Evolutionary conservation across 2,888 invertebrate genomes (phyloP).

Genomic region (Drosophila nr. perissopoda): DNA sequence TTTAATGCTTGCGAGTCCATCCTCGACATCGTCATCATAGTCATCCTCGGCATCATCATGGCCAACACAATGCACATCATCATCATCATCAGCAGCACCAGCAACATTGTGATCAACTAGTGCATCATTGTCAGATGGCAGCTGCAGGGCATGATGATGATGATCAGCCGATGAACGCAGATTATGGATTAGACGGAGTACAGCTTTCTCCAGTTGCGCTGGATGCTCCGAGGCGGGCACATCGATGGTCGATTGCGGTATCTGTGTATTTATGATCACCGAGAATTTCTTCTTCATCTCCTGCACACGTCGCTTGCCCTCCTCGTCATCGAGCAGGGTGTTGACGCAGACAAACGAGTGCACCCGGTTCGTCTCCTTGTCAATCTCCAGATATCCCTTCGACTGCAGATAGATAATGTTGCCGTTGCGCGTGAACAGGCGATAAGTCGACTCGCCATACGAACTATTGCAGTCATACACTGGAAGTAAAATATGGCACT

Average conservation of each 20-base stretch:
- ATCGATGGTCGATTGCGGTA: constrained; percentile 82
- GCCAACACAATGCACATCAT: constrained; percentile 6
- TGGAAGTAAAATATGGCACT: constrained; percentile 72
- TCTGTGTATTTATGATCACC: constrained; percentile 87
- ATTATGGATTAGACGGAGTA: constrained; percentile 89
- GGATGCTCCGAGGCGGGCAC: constrained; percentile 89
- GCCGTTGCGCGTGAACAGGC: constrained; percentile 92
- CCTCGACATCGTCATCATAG: constrained; percentile 30
- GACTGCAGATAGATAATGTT: constrained; percentile 94
- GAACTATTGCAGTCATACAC: constrained; percentile 94
- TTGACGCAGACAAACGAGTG: constrained; percentile 95
- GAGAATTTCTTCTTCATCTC: constrained; percentile 93
- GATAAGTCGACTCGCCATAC: constrained; percentile 94
- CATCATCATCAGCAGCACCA: constrained; percentile 27
- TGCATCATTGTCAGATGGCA: constrained; percentile 19
- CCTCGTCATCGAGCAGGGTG: constrained; percentile 90
- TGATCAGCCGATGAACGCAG: constrained; percentile 75
- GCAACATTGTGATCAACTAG: constrained; percentile 29
- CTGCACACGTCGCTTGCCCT: constrained; percentile 89
- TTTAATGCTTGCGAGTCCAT: constrained; percentile 35
- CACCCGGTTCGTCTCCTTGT: constrained; percentile 90
- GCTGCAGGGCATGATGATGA: constrained; percentile 42
- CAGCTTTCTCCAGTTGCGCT: constrained; percentile 89
- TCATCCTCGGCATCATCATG: constrained; percentile 4
- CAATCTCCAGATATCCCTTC: constrained; percentile 93